Percentiles rank a stretch among this genome's conserved stretches.
Evolutionary conservation across 2,888 invertebrate genomes (phyloP).

Genomic region (Nomada fabriciana): DNA sequence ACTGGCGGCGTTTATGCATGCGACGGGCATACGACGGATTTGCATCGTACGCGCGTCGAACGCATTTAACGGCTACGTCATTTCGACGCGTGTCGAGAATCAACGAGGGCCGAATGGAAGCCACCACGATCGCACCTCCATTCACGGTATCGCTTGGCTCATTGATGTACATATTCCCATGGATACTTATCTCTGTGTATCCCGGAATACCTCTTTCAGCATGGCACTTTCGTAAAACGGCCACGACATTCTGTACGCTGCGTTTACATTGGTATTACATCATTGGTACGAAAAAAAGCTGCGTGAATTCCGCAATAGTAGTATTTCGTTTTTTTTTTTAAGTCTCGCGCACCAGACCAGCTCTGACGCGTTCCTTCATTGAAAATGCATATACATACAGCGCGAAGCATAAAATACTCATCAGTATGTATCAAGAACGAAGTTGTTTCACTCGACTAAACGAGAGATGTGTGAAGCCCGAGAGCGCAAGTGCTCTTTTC

Average conservation of each 20-base stretch:
- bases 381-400: not conserved
- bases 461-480: not conserved
- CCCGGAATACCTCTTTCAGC: conserved; percentile 43
- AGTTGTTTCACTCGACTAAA: not conserved
- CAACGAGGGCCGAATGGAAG: conserved; percentile 57
- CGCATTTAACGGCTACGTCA: conserved; percentile 68
- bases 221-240: conserved; percentile 3
- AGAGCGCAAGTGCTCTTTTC: not conserved
- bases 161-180: conserved; percentile 56
- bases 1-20: conserved; percentile 33
- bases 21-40: conserved; percentile 52
- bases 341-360: too few relatives aligned
- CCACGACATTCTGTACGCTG: not conserved
- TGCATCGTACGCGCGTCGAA: conserved; percentile 61
- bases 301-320: not conserved
- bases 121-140: conserved; percentile 51
- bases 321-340: not conserved
- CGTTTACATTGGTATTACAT: conserved; percentile 1
- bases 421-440: conserved; percentile 19
- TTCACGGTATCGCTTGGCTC: conserved; percentile 52
- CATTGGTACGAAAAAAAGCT: not conserved
- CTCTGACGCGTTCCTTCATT: not conserved
- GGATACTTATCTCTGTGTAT: conserved; percentile 49
- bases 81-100: conserved; percentile 61
- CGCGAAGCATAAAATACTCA: conserved; percentile 6